These are phyloP conservation scores for Galleria mellonella DNA, from an alignment of 1,140 invertebrate genomes.

Conservation along the genomic window DNA sequence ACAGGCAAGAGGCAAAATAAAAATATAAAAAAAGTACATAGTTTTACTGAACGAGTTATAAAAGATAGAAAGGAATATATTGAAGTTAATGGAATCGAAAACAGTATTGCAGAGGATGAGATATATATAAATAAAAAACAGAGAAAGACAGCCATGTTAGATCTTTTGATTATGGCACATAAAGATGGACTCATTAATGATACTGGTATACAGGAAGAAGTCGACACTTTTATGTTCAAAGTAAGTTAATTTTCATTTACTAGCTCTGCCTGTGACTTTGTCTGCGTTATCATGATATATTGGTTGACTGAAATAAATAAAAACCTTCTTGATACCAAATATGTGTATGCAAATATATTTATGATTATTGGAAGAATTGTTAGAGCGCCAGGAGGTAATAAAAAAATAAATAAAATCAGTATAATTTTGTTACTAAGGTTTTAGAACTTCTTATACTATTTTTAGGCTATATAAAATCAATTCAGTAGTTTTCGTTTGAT, in stretches of 20 bases:
- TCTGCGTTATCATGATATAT: no score
- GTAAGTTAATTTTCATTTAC: constrained; percentile 69
- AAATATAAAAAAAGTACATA: not conserved
- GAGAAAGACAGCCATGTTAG: constrained; percentile 1
- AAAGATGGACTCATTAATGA: constrained; percentile 1
- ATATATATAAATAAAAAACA: not conserved
- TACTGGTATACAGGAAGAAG: not conserved
- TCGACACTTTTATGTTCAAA: constrained; percentile 10
- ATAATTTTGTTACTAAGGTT: no score
- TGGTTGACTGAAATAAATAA: no score
- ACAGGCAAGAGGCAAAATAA: not conserved
- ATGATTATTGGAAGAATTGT: no score
- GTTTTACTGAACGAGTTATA: constrained; percentile 1
- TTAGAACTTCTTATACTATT: no score
- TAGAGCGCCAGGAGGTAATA: no score
- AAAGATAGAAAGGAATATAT: not conserved
- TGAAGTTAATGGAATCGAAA: not conserved
- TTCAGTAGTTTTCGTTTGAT: no score
- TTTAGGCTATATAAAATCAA: no score
- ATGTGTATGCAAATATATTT: no score
- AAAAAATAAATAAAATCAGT: no score
- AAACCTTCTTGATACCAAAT: no score
- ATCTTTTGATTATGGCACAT: not conserved
- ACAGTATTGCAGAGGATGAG: not conserved
- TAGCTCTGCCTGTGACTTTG: no score